Evolutionary conservation across 2,113 vertebrate species (phyloP), one percentile per base, ranked within the genome.

Genomic region (Halichoerus grypus): DNA sequence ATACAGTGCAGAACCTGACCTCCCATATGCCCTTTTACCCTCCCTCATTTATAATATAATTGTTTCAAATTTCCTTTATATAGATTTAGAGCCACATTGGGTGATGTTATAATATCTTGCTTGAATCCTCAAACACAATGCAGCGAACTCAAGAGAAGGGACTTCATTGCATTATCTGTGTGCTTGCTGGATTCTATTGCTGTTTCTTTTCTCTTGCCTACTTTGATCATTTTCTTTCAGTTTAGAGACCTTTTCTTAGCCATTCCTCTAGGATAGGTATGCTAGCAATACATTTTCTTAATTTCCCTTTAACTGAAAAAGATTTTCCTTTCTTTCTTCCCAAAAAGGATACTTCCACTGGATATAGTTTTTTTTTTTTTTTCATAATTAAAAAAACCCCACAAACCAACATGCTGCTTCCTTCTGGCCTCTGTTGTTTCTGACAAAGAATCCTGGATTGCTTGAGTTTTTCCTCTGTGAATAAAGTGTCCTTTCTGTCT

Each of bases 141-240:
- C 67, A 69, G 77, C 13, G 53, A 42, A 39, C n/a, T 7, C n/a
- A 22, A 42, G 61, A 81, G 49, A 57, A 55, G 65, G 14, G 18
- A n/a, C 42, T 24, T 4, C 2, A 22, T 8, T 7, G 28, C 7
- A 3, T 57, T 33, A 42, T 33, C 9, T 24, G 26, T 19, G 1
- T 13, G 1, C 42, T 46, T 42, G 19, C 51, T 71, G 18, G 12
- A 71, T 21, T 22, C 79, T 15, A 51, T 16, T 42, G 11, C 26
- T 65, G n/a, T 69, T 55, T 91, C 61, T 33, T 67, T 81, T 28
- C 11, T 74, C 15, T 51, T 51, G 49, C 22, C 15, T 49, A n/a
- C 67, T 51, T 72, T 31, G 76, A 42, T 65, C 19, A 53, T 65
- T 63, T 79, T 42, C 49, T 88, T 72, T 72, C 13, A 33, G 61